Evolutionary conservation across 2,797 vertebrate species (phyloP).

Genomic region (Periophthalmus magnuspinnatus): DNA sequence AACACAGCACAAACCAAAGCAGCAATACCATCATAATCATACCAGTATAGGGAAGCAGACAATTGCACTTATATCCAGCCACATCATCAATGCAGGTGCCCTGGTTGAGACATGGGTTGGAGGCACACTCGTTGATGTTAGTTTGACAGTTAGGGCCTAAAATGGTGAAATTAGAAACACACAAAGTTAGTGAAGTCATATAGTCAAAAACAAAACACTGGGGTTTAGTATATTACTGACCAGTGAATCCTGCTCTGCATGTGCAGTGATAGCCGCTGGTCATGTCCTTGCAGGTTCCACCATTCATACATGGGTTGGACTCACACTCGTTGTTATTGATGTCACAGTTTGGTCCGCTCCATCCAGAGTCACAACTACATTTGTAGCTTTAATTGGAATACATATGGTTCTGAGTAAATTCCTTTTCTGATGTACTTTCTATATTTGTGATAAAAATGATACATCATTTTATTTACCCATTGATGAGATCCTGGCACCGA

Average conservation of each 20-base stretch:
- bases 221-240: slow-evolving; percentile 66
- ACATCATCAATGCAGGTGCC: slow-evolving; percentile 95
- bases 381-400: slow-evolving; percentile 65
- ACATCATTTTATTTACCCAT: slow-evolving; percentile 77
- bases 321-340: slow-evolving; percentile 95
- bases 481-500: slow-evolving; percentile 88
- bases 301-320: slow-evolving; percentile 94
- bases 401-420: slow-evolving; percentile 11
- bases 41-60: slow-evolving; percentile 94
- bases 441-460: neutral
- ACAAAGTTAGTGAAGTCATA: slow-evolving; percentile 17
- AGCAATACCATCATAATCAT: slow-evolving; percentile 43
- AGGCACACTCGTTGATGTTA: slow-evolving; percentile 97
- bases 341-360: slow-evolving; percentile 94
- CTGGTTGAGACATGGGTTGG: slow-evolving; percentile 97
- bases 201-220: neutral
- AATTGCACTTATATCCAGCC: slow-evolving; percentile 96
- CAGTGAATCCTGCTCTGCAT: slow-evolving; percentile 92
- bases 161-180: slow-evolving; percentile 49
- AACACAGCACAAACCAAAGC: slow-evolving; percentile 12
- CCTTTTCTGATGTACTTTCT: neutral
- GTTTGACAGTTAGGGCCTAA: slow-evolving; percentile 97
- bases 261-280: slow-evolving; percentile 95
- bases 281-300: slow-evolving; percentile 95
- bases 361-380: slow-evolving; percentile 91